Evolutionary conservation across 1,140 invertebrate genomes (phyloP).

Genomic region (Drosophila subpulchrella): DNA sequence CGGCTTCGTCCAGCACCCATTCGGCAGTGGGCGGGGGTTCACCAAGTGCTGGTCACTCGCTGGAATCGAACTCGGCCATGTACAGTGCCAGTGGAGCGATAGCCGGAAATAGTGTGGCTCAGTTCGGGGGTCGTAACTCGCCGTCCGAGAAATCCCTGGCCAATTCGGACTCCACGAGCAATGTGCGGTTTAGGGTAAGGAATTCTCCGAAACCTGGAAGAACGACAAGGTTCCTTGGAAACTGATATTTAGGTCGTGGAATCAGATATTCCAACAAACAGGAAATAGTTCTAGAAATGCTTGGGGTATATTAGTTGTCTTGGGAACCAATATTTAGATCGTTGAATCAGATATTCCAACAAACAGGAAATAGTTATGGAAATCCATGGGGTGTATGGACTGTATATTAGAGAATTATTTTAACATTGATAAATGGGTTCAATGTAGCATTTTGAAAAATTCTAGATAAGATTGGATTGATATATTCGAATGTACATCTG

Average conservation of each 20-base stretch:
- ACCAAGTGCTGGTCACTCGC: slow-evolving; percentile 41
- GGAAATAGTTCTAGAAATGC: background rate
- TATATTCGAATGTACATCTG: too few species aligned
- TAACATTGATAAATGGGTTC: too few species aligned
- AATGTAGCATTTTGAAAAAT: too few species aligned
- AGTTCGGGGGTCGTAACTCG: slow-evolving; percentile 69
- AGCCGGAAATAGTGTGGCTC: slow-evolving; percentile 29
- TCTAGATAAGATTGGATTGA: too few species aligned
- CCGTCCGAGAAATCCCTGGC: slow-evolving; percentile 81
- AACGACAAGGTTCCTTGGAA: background rate
- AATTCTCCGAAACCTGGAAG: background rate
- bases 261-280: too few species aligned
- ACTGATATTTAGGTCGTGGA: too few species aligned
- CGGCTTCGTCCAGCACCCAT: slow-evolving; percentile 11
- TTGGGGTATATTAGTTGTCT: background rate
- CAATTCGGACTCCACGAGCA: slow-evolving; percentile 81
- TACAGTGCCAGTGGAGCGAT: slow-evolving; percentile 52
- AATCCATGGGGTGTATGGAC: background rate
- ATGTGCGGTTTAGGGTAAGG: slow-evolving; percentile 83
- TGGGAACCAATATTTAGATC: too few species aligned
- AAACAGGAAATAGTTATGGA: too few species aligned
- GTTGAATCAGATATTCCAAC: too few species aligned
- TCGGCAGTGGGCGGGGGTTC: slow-evolving; percentile 27
- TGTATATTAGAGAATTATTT: background rate
- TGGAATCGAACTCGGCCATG: slow-evolving; percentile 55